Percentiles rank a stretch among this genome's conserved stretches.
Evolutionary conservation across 2,888 invertebrate genomes (phyloP).

Genomic region (Gasteruption jaculator): DNA sequence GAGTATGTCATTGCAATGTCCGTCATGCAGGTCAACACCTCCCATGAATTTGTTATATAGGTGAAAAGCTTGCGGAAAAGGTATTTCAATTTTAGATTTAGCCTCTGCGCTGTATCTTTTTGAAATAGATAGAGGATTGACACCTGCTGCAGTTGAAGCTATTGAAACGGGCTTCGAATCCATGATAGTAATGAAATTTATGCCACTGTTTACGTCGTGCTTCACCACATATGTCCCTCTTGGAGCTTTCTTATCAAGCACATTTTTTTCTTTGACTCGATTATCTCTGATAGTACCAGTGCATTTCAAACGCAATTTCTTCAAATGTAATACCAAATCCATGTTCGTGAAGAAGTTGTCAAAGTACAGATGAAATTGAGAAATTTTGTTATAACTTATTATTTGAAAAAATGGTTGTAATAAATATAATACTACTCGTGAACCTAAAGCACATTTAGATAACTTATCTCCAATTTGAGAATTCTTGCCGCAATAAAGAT

Average conservation of each 20-base stretch:
- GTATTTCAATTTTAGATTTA: slow-evolving; percentile 18
- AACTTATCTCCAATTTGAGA: slow-evolving; percentile 14
- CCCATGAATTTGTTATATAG: slow-evolving; percentile 22
- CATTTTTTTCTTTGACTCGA: slow-evolving; percentile 19
- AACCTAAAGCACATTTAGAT: slow-evolving; percentile 20
- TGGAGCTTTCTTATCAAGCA: slow-evolving; percentile 18
- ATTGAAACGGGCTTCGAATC: slow-evolving; percentile 26
- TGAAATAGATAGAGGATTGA: slow-evolving; percentile 19
- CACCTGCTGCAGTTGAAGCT: slow-evolving; percentile 23
- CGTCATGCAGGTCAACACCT: slow-evolving; percentile 23
- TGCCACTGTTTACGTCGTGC: slow-evolving; percentile 24
- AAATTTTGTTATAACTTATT: slow-evolving; percentile 12
- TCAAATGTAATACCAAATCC: slow-evolving; percentile 22
- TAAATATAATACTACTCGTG: slow-evolving; percentile 23
- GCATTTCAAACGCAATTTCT: slow-evolving; percentile 19
- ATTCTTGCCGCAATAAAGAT: slow-evolving; percentile 24
- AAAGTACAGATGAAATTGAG: slow-evolving; percentile 21
- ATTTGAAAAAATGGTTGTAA: slow-evolving; percentile 17
- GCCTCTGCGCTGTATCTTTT: slow-evolving; percentile 18
- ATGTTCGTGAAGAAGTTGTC: slow-evolving; percentile 21
- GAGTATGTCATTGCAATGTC: slow-evolving; percentile 21
- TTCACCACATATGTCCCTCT: slow-evolving; percentile 20
- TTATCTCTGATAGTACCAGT: slow-evolving; percentile 23
- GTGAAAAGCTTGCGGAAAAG: slow-evolving; percentile 19
- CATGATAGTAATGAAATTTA: slow-evolving; percentile 23